Conservation (phyloP, 2,113 vertebrate species). For the Mormyrus iriodes region DNA sequence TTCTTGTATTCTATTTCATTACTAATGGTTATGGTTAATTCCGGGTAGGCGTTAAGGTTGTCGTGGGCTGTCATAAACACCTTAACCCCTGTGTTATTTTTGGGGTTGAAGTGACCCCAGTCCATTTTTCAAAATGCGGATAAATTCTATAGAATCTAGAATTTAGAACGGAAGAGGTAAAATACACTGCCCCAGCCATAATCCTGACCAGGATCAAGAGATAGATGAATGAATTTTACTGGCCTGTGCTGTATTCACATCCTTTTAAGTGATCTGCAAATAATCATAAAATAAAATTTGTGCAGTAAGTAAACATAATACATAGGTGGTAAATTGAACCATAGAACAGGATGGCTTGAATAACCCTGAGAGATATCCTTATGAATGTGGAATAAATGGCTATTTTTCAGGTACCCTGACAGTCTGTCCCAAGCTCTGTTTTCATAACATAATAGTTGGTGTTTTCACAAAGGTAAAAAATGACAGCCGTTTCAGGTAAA, state of each 20-base stretch:
- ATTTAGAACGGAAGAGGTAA: too few species aligned
- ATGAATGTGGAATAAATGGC: neutral
- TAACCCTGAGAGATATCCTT: neutral
- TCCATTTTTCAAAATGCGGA: too few species aligned
- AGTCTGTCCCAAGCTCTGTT: neutral
- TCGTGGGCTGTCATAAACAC: neutral
- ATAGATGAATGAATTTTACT: neutral
- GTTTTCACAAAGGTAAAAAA: neutral
- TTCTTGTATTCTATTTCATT: neutral
- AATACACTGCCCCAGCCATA: too few species aligned
- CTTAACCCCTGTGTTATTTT: too few species aligned
- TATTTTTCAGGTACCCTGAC: neutral
- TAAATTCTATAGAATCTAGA: too few species aligned
- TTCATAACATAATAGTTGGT: neutral
- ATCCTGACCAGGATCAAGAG: neutral
- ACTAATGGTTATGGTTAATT: neutral
- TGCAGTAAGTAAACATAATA: neutral
- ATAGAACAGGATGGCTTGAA: neutral
- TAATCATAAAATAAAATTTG: neutral
- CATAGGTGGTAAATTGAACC: neutral
- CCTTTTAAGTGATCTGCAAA: neutral
- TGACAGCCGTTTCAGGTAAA: conserved; percentile 4
- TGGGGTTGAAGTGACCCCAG: too few species aligned
- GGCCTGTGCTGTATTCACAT: neutral
- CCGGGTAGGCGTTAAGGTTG: neutral